Percentiles rank a stretch among this genome's conserved stretches.
Evolutionary conservation across 1,140 invertebrate genomes (phyloP).

Genomic region (Drosophila oshimai): DNA sequence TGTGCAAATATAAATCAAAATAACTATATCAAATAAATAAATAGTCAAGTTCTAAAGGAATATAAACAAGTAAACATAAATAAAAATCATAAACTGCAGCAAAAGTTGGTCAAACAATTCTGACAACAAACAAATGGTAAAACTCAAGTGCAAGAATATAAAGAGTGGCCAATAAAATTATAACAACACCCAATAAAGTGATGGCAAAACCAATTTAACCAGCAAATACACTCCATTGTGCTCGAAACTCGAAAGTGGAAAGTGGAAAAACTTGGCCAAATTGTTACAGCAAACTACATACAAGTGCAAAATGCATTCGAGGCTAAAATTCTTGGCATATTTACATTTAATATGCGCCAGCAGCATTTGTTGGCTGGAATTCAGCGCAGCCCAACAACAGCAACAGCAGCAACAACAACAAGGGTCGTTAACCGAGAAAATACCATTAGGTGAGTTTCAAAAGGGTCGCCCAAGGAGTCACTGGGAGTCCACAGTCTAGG

Average conservation of each 20-base stretch:
- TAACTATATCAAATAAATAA: background rate
- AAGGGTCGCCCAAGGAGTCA: slow-evolving; percentile 27
- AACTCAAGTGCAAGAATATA: background rate
- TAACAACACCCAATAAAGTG: slow-evolving; percentile 5
- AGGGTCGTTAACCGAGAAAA: slow-evolving; percentile 80
- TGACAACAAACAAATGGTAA: background rate
- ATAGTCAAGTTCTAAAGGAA: background rate
- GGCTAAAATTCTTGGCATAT: slow-evolving; percentile 76
- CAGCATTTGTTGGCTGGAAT: slow-evolving; percentile 67
- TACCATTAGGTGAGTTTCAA: slow-evolving; percentile 81
- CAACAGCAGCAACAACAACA: slow-evolving; percentile 55
- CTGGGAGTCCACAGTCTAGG: background rate
- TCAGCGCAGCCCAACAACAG: slow-evolving; percentile 57
- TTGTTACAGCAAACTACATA: slow-evolving; percentile 34
- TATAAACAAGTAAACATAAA: background rate
- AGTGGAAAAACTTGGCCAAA: slow-evolving; percentile 11
- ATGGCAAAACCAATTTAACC: slow-evolving; percentile 30
- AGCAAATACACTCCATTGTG: slow-evolving; percentile 28
- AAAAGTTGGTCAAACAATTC: background rate
- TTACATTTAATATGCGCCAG: slow-evolving; percentile 78
- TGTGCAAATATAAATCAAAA: background rate
- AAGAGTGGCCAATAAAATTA: background rate
- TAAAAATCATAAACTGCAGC: background rate
- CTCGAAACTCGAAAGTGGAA: background rate
- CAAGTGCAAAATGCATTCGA: slow-evolving; percentile 72